phyloP scores from a whole-genome alignment of 1,140 invertebrate species.

The Nasonia longicornis region DNA sequence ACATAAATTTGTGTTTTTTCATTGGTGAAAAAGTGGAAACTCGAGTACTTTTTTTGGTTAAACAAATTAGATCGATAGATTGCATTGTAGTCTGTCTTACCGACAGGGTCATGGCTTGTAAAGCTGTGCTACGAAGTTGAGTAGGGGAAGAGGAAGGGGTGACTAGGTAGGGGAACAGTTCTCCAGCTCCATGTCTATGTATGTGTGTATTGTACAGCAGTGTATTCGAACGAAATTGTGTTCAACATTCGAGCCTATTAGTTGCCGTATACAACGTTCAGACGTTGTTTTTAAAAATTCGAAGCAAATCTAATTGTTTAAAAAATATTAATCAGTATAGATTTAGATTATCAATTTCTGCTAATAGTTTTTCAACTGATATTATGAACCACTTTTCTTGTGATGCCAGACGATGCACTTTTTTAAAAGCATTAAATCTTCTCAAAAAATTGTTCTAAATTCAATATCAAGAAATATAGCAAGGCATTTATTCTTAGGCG shows the following conservation, averaged over 20 bases:
- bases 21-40: too few relatives aligned
- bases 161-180: background rate
- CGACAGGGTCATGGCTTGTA: constrained; percentile 1
- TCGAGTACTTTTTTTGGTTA: background rate
- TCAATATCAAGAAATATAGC: too few relatives aligned
- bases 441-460: too few relatives aligned
- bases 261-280: background rate
- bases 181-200: background rate
- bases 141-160: background rate
- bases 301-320: background rate
- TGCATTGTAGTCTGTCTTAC: constrained; percentile 35
- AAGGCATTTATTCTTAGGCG: too few relatives aligned
- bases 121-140: background rate
- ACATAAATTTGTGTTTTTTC: too few relatives aligned
- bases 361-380: too few relatives aligned
- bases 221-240: background rate
- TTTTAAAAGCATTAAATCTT: too few relatives aligned
- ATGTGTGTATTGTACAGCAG: background rate
- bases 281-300: background rate
- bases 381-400: too few relatives aligned
- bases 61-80: constrained; percentile 48
- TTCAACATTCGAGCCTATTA: background rate
- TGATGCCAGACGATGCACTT: too few relatives aligned
- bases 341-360: too few relatives aligned
- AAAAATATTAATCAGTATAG: background rate